Evolutionary conservation across 2,797 vertebrate genomes (phyloP).

Genomic region (Ibycter americanus): DNA sequence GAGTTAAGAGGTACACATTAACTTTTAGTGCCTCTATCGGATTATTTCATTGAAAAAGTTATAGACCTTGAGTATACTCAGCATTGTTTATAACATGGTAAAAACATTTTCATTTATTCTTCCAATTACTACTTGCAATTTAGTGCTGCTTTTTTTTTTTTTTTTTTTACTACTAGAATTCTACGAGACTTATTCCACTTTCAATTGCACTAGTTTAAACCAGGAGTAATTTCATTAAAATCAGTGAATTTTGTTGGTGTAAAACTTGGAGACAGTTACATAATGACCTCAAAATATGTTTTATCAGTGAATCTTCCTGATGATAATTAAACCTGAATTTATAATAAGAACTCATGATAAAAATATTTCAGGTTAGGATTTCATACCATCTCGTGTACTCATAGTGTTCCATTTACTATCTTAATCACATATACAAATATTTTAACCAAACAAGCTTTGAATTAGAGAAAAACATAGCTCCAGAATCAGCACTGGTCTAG

Average conservation of each 20-base stretch:
- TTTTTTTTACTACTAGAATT: neutral
- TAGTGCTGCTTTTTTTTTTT: neutral
- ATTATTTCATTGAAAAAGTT: neutral
- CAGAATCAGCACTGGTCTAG: neutral
- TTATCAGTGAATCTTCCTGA: neutral
- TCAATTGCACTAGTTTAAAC: neutral
- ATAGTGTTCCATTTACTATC: neutral
- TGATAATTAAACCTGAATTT: neutral
- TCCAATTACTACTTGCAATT: neutral
- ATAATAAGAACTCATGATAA: neutral
- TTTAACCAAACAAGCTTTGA: neutral
- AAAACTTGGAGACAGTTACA: neutral
- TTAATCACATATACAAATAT: neutral
- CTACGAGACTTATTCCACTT: neutral
- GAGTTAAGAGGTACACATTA: neutral
- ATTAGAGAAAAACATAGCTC: neutral
- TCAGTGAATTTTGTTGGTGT: neutral
- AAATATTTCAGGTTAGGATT: neutral
- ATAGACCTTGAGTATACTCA: neutral
- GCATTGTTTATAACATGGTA: neutral
- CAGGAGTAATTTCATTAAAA: neutral
- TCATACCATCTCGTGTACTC: neutral
- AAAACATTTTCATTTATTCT: slow-evolving; percentile 12
- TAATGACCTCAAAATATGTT: neutral
- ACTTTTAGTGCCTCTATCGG: neutral